Evolutionary conservation across 2,113 vertebrate species (phyloP).

Genomic region (Petrocephalus zakoni): DNA sequence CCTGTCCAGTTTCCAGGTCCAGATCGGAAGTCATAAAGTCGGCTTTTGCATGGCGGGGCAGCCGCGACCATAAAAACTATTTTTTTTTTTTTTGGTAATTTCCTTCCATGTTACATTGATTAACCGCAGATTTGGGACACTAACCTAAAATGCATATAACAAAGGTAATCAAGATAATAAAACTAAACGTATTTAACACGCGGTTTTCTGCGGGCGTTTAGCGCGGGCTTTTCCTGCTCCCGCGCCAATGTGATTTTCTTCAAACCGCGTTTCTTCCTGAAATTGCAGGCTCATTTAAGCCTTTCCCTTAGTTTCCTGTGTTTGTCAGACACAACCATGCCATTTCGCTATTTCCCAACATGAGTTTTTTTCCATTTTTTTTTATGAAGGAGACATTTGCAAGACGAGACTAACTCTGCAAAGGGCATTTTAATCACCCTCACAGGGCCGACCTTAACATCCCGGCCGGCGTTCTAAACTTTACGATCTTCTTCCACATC

Average conservation of each 20-base stretch:
- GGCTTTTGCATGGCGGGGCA: neutral
- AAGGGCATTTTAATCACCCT: neutral
- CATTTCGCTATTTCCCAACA: slow-evolving; percentile 33
- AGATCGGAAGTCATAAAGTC: neutral
- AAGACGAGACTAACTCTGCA: neutral
- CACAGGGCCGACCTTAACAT: neutral
- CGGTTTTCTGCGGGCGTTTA: neutral
- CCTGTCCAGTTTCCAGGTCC: neutral
- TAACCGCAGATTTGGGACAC: neutral
- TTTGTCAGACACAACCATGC: slow-evolving; percentile 40
- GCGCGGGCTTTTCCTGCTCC: neutral
- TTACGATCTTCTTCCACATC: neutral
- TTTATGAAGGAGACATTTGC: slow-evolving; percentile 42
- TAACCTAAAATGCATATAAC: neutral
- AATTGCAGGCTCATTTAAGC: slow-evolving; percentile 45
- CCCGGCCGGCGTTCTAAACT: neutral
- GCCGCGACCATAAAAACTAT: neutral
- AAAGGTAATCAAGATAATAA: neutral
- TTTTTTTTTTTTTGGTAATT: neutral
- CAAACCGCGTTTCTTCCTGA: slow-evolving; percentile 31
- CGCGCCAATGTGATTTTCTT: neutral
- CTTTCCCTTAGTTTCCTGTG: slow-evolving; percentile 48
- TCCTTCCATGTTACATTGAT: slow-evolving; percentile 20
- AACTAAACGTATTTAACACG: neutral
- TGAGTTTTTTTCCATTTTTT: slow-evolving; percentile 22